These are phyloP conservation scores for Ammodytes marinus DNA, from an alignment of 2,113 vertebrate genomes.

Conservation along the genomic window DNA sequence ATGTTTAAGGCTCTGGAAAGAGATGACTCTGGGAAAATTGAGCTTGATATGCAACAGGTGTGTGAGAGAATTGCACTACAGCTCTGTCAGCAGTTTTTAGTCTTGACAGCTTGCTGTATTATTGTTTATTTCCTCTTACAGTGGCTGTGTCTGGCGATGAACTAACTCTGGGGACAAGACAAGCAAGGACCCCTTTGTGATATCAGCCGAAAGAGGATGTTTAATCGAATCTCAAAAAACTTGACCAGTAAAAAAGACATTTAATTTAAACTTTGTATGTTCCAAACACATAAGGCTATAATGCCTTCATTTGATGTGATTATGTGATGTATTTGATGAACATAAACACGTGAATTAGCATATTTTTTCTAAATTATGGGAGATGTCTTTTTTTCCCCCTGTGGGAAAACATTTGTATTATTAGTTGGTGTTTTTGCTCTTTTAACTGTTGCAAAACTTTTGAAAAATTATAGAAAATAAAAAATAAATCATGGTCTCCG, in stretches of 20 bases:
- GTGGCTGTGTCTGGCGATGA: slow-evolving; percentile 80
- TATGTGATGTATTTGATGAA: not conserved
- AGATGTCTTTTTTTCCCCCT: not conserved
- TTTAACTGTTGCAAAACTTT: not conserved
- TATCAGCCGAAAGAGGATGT: not conserved
- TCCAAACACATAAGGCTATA: not conserved
- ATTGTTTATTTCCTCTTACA: slow-evolving; percentile 48
- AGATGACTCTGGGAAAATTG: slow-evolving; percentile 64
- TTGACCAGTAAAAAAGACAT: not conserved
- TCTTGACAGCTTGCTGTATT: not conserved
- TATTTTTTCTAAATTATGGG: not conserved
- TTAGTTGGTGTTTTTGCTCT: slow-evolving; percentile 3
- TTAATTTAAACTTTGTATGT: not conserved
- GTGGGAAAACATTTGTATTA: not conserved
- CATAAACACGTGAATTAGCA: not conserved
- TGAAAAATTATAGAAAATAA: slow-evolving; percentile 23
- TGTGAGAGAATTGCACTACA: slow-evolving; percentile 2
- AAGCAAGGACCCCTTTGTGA: not conserved
- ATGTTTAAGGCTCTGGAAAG: slow-evolving; percentile 78
- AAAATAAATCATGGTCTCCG: slow-evolving; percentile 11
- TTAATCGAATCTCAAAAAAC: not conserved
- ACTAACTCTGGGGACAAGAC: slow-evolving; percentile 45
- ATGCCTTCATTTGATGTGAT: not conserved
- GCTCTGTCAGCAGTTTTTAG: not conserved
- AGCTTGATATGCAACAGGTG: slow-evolving; percentile 77